phyloP scores from a whole-genome alignment of 2,797 vertebrate species.

The Antennarius maculatus region DNA sequence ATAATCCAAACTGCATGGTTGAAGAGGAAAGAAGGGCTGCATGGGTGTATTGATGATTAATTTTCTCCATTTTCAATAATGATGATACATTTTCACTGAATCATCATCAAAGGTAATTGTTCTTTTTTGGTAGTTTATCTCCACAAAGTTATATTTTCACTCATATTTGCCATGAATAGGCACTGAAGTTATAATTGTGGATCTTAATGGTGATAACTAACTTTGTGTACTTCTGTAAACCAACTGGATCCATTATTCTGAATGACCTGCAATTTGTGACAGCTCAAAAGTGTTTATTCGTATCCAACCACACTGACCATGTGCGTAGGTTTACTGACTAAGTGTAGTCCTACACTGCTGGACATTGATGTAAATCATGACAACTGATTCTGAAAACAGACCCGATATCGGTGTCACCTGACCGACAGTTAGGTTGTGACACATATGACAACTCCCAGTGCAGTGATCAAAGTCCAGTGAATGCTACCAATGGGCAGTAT shows the following conservation, averaged over 20 bases:
- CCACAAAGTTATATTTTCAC: no score
- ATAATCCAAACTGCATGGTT: background rate
- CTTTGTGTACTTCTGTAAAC: no score
- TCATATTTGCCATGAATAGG: no score
- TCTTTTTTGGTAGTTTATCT: no score
- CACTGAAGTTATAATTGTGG: no score
- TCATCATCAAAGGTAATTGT: no score
- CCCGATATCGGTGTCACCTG: constrained; percentile 36
- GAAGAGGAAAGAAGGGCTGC: no score
- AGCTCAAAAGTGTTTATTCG: constrained; percentile 12
- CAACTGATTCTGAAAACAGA: constrained; percentile 6
- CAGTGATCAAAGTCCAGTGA: constrained; percentile 60
- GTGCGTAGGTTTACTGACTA: background rate
- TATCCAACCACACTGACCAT: constrained; percentile 15
- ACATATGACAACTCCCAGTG: constrained; percentile 40
- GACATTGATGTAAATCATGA: constrained; percentile 11
- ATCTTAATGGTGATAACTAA: no score
- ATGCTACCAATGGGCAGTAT: constrained; percentile 14
- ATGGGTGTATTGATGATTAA: no score
- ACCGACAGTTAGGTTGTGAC: constrained; percentile 44
- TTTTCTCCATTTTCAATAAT: no score
- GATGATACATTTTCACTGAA: no score
- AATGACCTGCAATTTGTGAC: background rate
- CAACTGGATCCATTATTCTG: no score
- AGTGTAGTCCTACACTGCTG: background rate